A percentile compares a stretch with the other conserved stretches of the same genome.
phyloP scores from a whole-genome alignment of 2,113 vertebrate genomes.

The Saccopteryx leptura region DNA sequence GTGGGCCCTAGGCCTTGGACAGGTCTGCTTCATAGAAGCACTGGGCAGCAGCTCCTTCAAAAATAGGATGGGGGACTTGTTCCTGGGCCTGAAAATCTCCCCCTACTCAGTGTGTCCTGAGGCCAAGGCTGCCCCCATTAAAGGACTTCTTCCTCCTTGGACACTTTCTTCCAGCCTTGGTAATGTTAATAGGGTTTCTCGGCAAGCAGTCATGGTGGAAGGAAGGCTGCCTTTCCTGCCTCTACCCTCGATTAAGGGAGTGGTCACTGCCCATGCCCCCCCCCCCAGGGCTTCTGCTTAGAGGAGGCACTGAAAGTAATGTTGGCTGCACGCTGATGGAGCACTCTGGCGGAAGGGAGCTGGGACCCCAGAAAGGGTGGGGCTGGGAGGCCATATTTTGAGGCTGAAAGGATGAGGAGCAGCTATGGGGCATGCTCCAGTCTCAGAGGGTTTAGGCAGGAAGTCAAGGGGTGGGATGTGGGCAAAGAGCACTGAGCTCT shows the following conservation, averaged over 20 bases:
- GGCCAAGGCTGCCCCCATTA: constrained; percentile 66
- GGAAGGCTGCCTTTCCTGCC: constrained; percentile 60
- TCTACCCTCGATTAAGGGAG: constrained; percentile 70
- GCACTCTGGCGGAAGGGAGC: background rate
- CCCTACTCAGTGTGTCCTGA: constrained; percentile 20
- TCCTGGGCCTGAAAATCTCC: constrained; percentile 26
- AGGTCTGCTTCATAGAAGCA: background rate
- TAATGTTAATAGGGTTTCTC: constrained; percentile 71
- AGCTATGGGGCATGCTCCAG: background rate
- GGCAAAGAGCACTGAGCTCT: background rate
- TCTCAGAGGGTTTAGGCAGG: background rate
- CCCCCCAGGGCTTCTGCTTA: constrained; percentile 60
- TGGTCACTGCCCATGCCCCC: constrained; percentile 26
- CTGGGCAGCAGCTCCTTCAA: background rate
- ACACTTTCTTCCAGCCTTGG: constrained; percentile 38
- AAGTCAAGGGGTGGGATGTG: background rate
- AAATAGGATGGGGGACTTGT: constrained; percentile 30
- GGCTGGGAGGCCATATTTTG: background rate
- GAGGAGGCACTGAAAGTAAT: background rate
- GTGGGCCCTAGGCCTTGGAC: background rate
- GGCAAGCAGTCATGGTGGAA: constrained; percentile 68
- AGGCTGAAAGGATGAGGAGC: background rate
- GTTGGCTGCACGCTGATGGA: constrained; percentile 17
- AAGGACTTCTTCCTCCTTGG: constrained; percentile 47
- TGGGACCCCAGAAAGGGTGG: background rate